Evolutionary conservation across 2,113 vertebrate species (phyloP), one percentile per base, ranked within the genome.

Genomic region (Aramus guarauna): DNA sequence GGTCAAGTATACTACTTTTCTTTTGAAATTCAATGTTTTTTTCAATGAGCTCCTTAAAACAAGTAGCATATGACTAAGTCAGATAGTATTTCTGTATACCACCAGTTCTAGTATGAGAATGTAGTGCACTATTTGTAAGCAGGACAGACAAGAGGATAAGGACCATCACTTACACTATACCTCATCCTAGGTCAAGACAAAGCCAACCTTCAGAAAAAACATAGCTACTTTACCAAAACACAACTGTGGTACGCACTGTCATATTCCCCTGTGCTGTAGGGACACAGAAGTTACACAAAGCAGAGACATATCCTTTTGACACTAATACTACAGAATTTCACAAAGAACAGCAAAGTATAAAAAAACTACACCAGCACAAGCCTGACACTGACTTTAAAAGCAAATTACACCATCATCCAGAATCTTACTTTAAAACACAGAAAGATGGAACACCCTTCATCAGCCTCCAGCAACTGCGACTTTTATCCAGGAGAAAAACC

Each of bases 391-490:
- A 71, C 36, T 79, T 60, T 11, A 55, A 50, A 66, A 72, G 20
- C 66, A 95, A 96, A 39, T 36, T 2, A 26, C 50, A 67, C 15
- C 20, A 50, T 48, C 9, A 69, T 32, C 8, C 48, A 90, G 56
- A 96, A 56, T 37, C 94, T 95, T 92, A 94, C 95, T 94, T 94
- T 32, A 34, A 88, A 79, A 68, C 26, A 88, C 47, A 58, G 52
- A 18, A 66, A 88, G 63, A 66, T 8, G 55, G 67, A 72, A 53
- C 36, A 52, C 27, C 29, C 74, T 78, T 74, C 85, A 63, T n/a
- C 64, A 69, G 66, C 32, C 48, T 88, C 73, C 92, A 77, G 87
- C 80, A 90, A 74, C 85, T 56, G 52, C 1, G 3, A n/a, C 53
- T 45, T 20, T 77, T 59, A 94, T 90, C 92, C 73, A 53, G 71